Evolutionary conservation across 1,140 invertebrate species (phyloP).

Genomic region (Zaprionus africanus): DNA sequence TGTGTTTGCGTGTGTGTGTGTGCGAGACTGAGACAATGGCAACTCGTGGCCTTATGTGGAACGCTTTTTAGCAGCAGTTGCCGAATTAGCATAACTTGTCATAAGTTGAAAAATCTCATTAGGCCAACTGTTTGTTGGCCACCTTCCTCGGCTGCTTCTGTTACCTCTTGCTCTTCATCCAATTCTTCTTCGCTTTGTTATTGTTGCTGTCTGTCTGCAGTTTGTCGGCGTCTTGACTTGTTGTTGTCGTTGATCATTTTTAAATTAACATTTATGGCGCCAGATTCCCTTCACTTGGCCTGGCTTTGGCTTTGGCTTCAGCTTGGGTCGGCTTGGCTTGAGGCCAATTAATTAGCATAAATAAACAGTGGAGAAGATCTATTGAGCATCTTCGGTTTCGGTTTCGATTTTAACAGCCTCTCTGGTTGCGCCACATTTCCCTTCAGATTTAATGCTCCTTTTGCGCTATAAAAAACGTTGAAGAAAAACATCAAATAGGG

Average conservation of each 20-base stretch:
- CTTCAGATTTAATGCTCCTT: slow-evolving; percentile 45
- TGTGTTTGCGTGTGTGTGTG: background rate
- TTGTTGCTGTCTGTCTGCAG: slow-evolving; percentile 26
- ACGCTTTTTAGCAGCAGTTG: slow-evolving; percentile 33
- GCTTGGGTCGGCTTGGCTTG: slow-evolving; percentile 1
- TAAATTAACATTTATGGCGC: slow-evolving; percentile 69
- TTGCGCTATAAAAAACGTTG: slow-evolving; percentile 5
- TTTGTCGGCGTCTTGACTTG: slow-evolving; percentile 4
- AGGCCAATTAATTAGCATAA: slow-evolving; percentile 78
- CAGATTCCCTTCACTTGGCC: slow-evolving; percentile 68
- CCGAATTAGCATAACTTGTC: slow-evolving; percentile 81
- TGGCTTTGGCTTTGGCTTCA: slow-evolving; percentile 14
- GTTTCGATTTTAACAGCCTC: slow-evolving; percentile 33
- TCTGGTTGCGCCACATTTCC: slow-evolving; percentile 36
- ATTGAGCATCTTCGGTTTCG: slow-evolving; percentile 10
- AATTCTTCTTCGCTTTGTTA: slow-evolving; percentile 17
- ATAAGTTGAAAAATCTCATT: slow-evolving; percentile 83
- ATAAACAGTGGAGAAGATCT: slow-evolving; percentile 49
- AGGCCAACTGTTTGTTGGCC: slow-evolving; percentile 61
- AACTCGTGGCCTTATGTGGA: slow-evolving; percentile 55
- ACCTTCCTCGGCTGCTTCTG: slow-evolving; percentile 4
- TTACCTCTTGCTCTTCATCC: background rate
- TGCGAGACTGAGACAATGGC: slow-evolving; percentile 26
- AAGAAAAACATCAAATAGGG: slow-evolving; percentile 54
- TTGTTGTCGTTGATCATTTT: slow-evolving; percentile 58